Evolutionary conservation across 2,113 vertebrate genomes (phyloP), one percentile per base, ranked within the genome.

Genomic region (Osmerus mordax): DNA sequence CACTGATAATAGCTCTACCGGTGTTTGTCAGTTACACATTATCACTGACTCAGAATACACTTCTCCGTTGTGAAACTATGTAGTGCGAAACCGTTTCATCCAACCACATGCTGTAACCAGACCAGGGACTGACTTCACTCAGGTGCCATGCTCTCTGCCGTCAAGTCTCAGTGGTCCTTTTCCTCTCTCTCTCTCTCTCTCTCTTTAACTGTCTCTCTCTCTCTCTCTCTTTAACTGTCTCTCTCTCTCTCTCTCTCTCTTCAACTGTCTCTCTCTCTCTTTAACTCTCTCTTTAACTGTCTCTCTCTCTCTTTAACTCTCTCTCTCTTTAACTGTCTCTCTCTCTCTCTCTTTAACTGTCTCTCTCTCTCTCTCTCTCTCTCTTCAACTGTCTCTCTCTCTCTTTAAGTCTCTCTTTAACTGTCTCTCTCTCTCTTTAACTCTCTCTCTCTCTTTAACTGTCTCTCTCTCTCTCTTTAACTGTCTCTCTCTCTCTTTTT

Each of bases 1-100:
- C 15, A n/a, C 25, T 9, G 72, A 68, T 67, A 67, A 68, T 36
- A 78, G 53, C 47, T 25, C 74, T 65, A 14, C 53, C 52, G 32
- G 36, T 19, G 60, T 64, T 64, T 62, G 69, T 81, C 77, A 78
- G 61, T 80, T 74, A 51, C 74, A 78, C 62, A 58, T 73, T 74
- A 78, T 13, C 67, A 66, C 28, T 52, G 69, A 64, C 25, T 29
- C 25, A 47, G 63, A 62, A 77, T 67, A 73, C 63, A 36, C 21
- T 6, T 1, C 66, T 36, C n/a, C 59, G 32, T 23, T 29, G 41
- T 29, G n/a, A 63, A 67, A 15, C 63, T 2, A 68, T 67, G 63
- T 41, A 60, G 19, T 61, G 25, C 65, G 47, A 28, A 2, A 25
- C 23, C 23, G 53, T 28, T 8, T 53, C 19, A 67, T 25, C 23